phyloP scores from a whole-genome alignment of 2,888 invertebrate genomes.

The Netelia melanura region DNA sequence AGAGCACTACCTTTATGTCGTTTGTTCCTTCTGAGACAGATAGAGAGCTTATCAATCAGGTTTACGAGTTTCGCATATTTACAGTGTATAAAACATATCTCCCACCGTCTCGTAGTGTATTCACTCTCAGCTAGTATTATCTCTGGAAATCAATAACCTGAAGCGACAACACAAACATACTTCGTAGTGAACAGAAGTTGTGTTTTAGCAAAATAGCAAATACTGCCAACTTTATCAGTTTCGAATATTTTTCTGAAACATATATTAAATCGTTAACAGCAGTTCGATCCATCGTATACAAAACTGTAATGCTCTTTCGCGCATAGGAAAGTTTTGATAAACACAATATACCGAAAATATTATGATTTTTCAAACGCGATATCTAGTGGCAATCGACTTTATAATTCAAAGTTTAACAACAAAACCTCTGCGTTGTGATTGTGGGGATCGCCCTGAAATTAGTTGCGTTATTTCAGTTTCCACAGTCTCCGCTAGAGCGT shows the following conservation, averaged over 20 bases:
- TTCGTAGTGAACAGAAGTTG: slow-evolving; percentile 32
- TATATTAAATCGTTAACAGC: slow-evolving; percentile 11
- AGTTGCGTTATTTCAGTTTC: slow-evolving; percentile 14
- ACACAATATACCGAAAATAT: not conserved
- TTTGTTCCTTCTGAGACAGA: slow-evolving; percentile 6
- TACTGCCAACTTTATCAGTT: slow-evolving; percentile 54
- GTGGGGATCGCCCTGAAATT: slow-evolving; percentile 28
- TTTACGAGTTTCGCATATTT: slow-evolving; percentile 36
- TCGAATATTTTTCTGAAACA: slow-evolving; percentile 1
- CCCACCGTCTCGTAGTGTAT: slow-evolving; percentile 9
- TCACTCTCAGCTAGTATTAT: slow-evolving; percentile 12
- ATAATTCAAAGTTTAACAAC: not conserved
- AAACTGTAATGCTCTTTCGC: not conserved
- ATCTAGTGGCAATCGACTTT: not conserved
- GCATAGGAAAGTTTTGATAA: not conserved
- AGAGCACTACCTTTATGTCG: slow-evolving; percentile 37
- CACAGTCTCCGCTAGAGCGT: slow-evolving; percentile 24
- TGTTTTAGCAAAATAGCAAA: not conserved
- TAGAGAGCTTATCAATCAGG: slow-evolving; percentile 23
- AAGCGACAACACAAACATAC: slow-evolving; percentile 54
- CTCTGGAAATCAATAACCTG: slow-evolving; percentile 69
- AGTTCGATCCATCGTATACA: not conserved
- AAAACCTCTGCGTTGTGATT: slow-evolving; percentile 6
- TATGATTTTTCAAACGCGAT: not conserved
- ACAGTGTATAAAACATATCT: slow-evolving; percentile 29